Conservation (phyloP, 1,140 invertebrate species). For the Thaumatotibia leucotreta region DNA sequence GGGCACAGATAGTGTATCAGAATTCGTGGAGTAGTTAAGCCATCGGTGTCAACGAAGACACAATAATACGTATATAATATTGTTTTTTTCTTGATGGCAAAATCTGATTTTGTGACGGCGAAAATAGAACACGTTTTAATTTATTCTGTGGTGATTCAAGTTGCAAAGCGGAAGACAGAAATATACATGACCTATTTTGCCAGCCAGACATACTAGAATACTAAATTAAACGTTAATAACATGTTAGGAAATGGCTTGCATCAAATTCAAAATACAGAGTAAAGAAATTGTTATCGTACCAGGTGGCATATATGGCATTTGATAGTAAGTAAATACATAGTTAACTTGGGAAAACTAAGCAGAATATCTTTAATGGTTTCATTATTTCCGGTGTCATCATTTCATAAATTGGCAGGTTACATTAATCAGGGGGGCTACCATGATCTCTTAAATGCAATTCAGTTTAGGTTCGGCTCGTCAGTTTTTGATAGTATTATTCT, state of each 20-base stretch:
- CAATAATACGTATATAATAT: background rate
- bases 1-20: background rate
- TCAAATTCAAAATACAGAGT: too few species aligned
- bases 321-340: too few species aligned
- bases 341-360: too few species aligned
- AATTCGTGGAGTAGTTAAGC: background rate
- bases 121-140: background rate
- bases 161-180: background rate
- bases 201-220: background rate
- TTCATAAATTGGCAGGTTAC: too few species aligned
- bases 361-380: too few species aligned
- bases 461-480: too few species aligned
- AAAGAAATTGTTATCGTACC: too few species aligned
- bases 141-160: background rate
- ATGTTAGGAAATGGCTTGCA: background rate
- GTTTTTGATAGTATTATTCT: too few species aligned
- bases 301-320: too few species aligned
- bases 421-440: too few species aligned
- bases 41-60: background rate
- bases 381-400: too few species aligned
- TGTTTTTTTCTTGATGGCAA: background rate
- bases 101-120: background rate
- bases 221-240: background rate
- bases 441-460: too few species aligned
- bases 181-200: background rate